A percentile compares a stretch with the other conserved stretches of the same genome.
Evolutionary conservation across 2,113 vertebrate species (phyloP).

Genomic region (Daboia siamensis): DNA sequence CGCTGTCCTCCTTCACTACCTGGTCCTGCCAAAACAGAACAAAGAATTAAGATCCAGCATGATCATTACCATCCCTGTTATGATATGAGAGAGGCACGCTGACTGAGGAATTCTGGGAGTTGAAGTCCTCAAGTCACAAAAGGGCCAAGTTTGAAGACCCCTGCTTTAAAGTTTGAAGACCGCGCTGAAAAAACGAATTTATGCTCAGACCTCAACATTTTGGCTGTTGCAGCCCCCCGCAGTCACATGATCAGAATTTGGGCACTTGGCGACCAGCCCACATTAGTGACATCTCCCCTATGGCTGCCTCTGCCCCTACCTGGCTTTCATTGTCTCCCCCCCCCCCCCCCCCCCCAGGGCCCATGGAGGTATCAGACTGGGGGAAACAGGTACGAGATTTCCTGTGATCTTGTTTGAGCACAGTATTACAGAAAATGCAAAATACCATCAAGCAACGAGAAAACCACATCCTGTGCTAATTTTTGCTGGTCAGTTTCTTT

Average conservation of each 20-base stretch:
- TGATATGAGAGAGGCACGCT: too few relatives aligned
- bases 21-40: too few relatives aligned
- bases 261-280: background rate
- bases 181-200: background rate
- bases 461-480: background rate
- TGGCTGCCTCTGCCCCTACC: background rate
- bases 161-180: too few relatives aligned
- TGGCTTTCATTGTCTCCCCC: background rate
- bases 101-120: too few relatives aligned
- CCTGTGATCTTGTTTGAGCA: background rate
- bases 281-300: too few relatives aligned
- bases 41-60: too few relatives aligned
- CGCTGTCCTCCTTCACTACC: too few relatives aligned
- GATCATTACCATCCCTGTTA: too few relatives aligned
- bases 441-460: background rate
- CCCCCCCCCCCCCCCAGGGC: background rate
- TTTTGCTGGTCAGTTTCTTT: background rate
- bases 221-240: background rate
- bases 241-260: background rate
- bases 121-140: too few relatives aligned
- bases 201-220: background rate
- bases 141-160: too few relatives aligned
- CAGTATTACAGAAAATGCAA: background rate
- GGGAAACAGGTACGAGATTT: background rate
- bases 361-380: background rate